Evolutionary conservation across 2,888 invertebrate genomes (phyloP), one percentile per base, ranked within the genome.

Genomic region (Lepidonotus clava): DNA sequence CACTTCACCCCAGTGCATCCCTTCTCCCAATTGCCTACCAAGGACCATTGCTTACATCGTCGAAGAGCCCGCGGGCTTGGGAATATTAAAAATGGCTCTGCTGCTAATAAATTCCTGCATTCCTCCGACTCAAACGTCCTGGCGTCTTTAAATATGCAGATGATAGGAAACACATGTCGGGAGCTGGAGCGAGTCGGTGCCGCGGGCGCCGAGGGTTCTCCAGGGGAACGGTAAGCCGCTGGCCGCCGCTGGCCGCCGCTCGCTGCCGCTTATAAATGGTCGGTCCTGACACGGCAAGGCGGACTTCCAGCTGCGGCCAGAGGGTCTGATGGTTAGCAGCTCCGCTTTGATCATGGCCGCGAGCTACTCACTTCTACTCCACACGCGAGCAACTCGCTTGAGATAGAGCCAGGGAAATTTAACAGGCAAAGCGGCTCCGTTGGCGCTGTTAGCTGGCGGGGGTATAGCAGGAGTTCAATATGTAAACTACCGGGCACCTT

Each of bases 261-360:
- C 46, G 8, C 8, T 46, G 8, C 18, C 32, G 66, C 28, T 66
- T 66, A 66, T 66, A 66, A 66, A 66, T 66, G 66, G 66, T 2
- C 1, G 28, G 24, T 14, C 66, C 66, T 66, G 66, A 24, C 28
- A 28, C 28, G n/a, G n/a, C n/a, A 66, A 32, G 66, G 66, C 28
- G 5, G 66, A 14, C 24, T 24, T 32, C 21, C 66, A 66, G 28
- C 32, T 24, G 28, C 66, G 32, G 2, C 66, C 18, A 18, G n/a
- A n/a, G 8, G 46, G 2, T 24, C 28, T 28, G 18, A 24, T 2
- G 66, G 5, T 28, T n/a, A n/a, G n/a, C n/a, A n/a, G n/a, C n/a
- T n/a, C n/a, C n/a, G 66, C 66, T 66, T 66, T 66, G 66, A 66
- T 66, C 66, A 66, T 66, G 66, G 14, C n/a, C 28, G 66, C 32